These are phyloP conservation scores for Noctua comes DNA, from an alignment of 2,888 invertebrate species.

Conservation along the genomic window DNA sequence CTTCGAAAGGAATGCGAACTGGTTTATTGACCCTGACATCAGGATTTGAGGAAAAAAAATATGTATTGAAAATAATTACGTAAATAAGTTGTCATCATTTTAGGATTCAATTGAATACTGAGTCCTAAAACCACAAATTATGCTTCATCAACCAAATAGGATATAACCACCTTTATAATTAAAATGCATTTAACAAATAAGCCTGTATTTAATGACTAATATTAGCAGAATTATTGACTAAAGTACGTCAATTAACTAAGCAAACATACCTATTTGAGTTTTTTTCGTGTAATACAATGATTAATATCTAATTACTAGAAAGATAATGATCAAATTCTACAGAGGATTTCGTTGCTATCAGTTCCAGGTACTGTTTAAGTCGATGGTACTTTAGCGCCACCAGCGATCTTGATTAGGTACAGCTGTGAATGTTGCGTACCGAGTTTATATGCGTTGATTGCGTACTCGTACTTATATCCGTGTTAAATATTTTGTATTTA, in stretches of 20 bases:
- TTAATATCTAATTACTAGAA: constrained; percentile 36
- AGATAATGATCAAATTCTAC: constrained; percentile 21
- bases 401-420: constrained; percentile 10
- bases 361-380: constrained; percentile 23
- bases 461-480: background rate
- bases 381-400: constrained; percentile 26
- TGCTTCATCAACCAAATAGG: background rate
- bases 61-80: background rate
- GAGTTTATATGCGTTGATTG: background rate
- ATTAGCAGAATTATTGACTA: background rate
- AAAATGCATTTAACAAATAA: constrained; percentile 2
- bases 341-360: constrained; percentile 27
- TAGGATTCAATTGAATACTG: background rate
- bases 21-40: background rate
- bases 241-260: constrained; percentile 15
- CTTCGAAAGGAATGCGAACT: background rate
- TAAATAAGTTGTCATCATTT: background rate
- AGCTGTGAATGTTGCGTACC: background rate
- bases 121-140: constrained; percentile 13
- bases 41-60: background rate
- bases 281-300: constrained; percentile 30
- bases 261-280: constrained; percentile 2
- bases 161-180: constrained; percentile 5
- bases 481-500: background rate
- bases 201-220: constrained; percentile 29